These are phyloP conservation scores for Rhyacichthys aspro DNA, from an alignment of 2,797 vertebrate species.

Conservation along the genomic window DNA sequence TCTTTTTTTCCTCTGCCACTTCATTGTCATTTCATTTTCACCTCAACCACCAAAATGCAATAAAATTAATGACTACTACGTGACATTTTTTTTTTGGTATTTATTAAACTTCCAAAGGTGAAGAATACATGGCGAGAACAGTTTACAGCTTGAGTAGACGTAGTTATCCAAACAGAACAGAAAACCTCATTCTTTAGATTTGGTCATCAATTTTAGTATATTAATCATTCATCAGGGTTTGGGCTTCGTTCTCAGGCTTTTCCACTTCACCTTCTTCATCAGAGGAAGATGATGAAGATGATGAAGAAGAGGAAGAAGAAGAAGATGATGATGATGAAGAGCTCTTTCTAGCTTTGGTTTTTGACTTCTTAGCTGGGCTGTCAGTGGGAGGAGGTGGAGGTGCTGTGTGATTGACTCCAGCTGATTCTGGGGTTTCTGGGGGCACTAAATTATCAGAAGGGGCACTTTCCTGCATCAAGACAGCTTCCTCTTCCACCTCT, in stretches of 20 bases:
- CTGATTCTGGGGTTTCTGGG: neutral
- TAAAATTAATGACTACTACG: neutral
- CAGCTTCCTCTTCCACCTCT: slow-evolving; percentile 6
- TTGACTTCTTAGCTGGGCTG: slow-evolving; percentile 12
- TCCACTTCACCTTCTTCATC: slow-evolving; percentile 33
- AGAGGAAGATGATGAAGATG: slow-evolving; percentile 23
- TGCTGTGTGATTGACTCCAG: neutral
- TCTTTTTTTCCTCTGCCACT: no score
- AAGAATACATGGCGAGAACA: neutral
- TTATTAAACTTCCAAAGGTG: slow-evolving; percentile 32
- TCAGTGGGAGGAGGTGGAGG: neutral
- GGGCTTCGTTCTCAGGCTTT: neutral
- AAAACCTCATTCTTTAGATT: slow-evolving; percentile 18
- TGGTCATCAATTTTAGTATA: no score
- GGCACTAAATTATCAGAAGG: neutral
- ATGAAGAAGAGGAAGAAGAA: neutral
- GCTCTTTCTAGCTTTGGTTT: slow-evolving; percentile 26
- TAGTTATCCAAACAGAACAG: neutral
- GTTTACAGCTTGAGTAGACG: slow-evolving; percentile 6
- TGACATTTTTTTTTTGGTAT: neutral
- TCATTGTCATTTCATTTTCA: no score
- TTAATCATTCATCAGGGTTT: no score
- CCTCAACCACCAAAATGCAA: no score
- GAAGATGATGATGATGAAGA: slow-evolving; percentile 35
- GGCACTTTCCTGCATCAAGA: neutral